phyloP scores from a whole-genome alignment of 2,888 invertebrate genomes.

The Cinara cedri region DNA sequence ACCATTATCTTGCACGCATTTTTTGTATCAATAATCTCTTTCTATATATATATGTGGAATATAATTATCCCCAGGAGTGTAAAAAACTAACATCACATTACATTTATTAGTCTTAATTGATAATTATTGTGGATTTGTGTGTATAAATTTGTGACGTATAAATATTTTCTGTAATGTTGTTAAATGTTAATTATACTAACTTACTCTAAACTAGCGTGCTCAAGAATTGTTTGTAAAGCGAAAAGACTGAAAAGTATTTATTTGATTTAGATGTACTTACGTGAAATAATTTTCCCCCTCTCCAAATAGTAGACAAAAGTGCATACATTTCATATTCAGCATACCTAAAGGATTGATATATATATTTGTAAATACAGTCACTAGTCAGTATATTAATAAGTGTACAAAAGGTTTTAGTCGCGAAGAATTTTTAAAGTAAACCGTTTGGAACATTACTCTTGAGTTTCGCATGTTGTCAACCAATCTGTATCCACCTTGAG shows the following conservation, averaged over 20 bases:
- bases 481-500: not conserved
- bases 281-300: no score
- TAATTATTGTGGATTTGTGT: no score
- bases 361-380: no score
- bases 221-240: not conserved
- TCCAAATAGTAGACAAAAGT: no score
- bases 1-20: constrained; percentile 43
- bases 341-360: no score
- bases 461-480: constrained; percentile 5
- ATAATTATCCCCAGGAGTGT: not conserved
- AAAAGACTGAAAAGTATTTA: not conserved
- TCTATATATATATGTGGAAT: not conserved
- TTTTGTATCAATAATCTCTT: constrained; percentile 19
- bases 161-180: not conserved
- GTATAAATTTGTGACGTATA: not conserved
- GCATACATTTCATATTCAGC: no score
- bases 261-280: no score
- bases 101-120: not conserved
- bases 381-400: no score
- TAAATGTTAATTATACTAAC: not conserved
- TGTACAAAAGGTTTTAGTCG: no score
- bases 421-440: no score
- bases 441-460: not conserved
- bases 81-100: not conserved
- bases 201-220: not conserved